These are phyloP conservation scores for Lucilia cuprina DNA, from an alignment of 1,140 invertebrate species.

Conservation along the genomic window DNA sequence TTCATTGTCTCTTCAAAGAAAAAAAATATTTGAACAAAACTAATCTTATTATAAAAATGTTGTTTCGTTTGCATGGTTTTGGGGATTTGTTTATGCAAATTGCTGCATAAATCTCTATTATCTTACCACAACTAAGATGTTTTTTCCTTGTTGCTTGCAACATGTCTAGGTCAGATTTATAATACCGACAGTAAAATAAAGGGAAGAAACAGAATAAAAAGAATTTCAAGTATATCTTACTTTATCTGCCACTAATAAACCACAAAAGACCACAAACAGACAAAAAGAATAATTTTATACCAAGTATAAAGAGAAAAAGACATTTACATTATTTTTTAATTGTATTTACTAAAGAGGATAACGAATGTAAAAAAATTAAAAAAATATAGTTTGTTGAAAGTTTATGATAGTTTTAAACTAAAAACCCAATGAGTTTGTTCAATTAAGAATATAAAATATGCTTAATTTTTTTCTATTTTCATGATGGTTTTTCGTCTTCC, in stretches of 20 bases:
- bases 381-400: neutral
- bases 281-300: neutral
- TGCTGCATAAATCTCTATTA: neutral
- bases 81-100: too few species aligned
- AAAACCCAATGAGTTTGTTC: neutral
- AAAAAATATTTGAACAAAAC: too few species aligned
- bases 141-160: neutral
- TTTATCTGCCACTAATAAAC: neutral
- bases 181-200: neutral
- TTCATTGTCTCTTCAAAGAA: too few species aligned
- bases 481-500: neutral
- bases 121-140: neutral
- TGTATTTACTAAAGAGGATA: neutral
- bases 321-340: neutral
- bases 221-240: too few species aligned
- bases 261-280: neutral
- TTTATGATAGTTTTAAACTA: neutral
- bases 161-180: neutral
- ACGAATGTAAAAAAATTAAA: too few species aligned
- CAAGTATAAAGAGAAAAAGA: neutral
- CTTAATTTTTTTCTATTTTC: neutral
- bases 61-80: too few species aligned
- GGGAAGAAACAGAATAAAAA: neutral
- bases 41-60: too few species aligned
- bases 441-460: neutral